These are phyloP conservation scores for Lepidonotus clava DNA, from an alignment of 2,888 invertebrate species.

Conservation along the genomic window DNA sequence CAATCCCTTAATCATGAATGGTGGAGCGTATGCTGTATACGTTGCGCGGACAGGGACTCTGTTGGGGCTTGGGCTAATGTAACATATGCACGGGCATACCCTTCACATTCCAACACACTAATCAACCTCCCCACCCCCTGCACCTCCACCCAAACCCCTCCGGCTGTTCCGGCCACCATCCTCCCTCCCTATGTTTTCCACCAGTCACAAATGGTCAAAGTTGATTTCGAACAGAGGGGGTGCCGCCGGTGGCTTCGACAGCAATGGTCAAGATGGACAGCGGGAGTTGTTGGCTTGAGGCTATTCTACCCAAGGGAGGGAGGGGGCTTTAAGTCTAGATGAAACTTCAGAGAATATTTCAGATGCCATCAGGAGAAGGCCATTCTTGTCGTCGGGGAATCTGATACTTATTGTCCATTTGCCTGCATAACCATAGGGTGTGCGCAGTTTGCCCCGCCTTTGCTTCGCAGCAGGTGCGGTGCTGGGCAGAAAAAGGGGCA, in stretches of 20 bases:
- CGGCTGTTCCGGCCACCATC: not conserved
- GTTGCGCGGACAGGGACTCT: not conserved
- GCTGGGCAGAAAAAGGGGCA: not conserved
- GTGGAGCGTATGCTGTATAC: not conserved
- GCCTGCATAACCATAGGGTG: constrained; percentile 11
- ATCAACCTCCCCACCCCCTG: not conserved
- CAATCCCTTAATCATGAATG: constrained; percentile 8
- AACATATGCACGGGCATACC: not conserved
- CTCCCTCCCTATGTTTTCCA: not conserved
- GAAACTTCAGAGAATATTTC: constrained; percentile 8
- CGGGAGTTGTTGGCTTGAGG: too few species aligned
- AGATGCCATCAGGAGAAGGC: not conserved
- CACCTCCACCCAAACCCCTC: not conserved
- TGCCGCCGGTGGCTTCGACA: too few species aligned
- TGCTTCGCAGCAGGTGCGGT: constrained; percentile 24
- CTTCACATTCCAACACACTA: constrained; percentile 2
- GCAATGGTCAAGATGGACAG: not conserved
- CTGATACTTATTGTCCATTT: not conserved
- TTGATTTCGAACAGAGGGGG: too few species aligned
- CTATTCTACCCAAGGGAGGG: too few species aligned
- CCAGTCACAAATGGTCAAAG: not conserved
- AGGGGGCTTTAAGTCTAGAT: not conserved
- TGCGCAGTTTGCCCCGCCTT: not conserved
- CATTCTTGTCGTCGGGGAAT: not conserved
- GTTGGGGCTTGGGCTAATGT: not conserved